Conservation (phyloP, 1,140 invertebrate genomes). For the Brachionus sp. region DNA sequence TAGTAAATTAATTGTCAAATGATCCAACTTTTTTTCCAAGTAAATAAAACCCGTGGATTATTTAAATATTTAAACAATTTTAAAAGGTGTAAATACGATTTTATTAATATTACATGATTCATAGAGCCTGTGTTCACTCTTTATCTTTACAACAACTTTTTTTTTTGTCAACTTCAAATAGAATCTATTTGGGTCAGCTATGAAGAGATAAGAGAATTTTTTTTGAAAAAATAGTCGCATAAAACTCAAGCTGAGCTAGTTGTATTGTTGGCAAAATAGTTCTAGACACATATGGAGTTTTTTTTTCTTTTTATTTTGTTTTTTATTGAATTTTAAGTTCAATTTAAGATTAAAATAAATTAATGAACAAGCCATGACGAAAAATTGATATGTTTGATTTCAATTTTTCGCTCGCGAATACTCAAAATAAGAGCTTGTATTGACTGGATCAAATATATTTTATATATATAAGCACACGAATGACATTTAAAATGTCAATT, state of each 20-base stretch:
- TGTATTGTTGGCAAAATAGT: background rate
- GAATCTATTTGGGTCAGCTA: background rate
- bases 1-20: background rate
- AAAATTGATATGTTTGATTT: background rate
- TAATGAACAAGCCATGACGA: background rate
- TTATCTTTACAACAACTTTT: background rate
- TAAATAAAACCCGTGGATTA: background rate
- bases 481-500: conserved; percentile 4
- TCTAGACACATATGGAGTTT: background rate
- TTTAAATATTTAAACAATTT: conserved; percentile 12
- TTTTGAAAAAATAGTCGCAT: background rate
- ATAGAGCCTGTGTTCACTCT: background rate
- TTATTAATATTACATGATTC: background rate
- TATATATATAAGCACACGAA: background rate
- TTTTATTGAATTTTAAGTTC: conserved; percentile 4
- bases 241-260: background rate
- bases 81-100: background rate
- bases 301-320: background rate
- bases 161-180: background rate
- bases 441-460: background rate
- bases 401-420: background rate
- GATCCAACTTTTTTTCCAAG: background rate
- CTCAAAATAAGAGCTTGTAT: background rate
- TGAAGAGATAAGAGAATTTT: conserved; percentile 3
- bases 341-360: background rate